Evolutionary conservation across 2,113 vertebrate genomes (phyloP), one percentile per base, ranked within the genome.

Genomic region (Brachionichthys hirsutus): DNA sequence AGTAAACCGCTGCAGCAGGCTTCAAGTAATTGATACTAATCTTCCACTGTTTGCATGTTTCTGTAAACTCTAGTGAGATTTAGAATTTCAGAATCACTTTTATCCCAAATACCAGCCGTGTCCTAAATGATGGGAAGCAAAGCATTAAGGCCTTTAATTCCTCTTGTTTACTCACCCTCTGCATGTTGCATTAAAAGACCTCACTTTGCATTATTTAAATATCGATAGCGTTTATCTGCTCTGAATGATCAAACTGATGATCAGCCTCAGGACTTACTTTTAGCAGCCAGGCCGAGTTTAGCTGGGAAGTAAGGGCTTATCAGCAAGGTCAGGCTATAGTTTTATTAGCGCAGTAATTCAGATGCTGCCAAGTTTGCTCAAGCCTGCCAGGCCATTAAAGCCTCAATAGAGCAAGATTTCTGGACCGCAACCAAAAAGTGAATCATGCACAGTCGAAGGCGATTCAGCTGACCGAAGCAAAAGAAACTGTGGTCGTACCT

Each of bases 321-420:
- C 67, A 54, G 61, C 50, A 65, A 70, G 55, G 60, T 78, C 63
- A 60, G 10, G 44, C 62, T 67, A 72, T 77, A 72, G 4, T 16
- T 85, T 77, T 73, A 62, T 55, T 72, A 77, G 64, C 52, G 2
- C 54, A 51, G 43, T 53, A 38, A 68, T 55, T 85, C 35, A 42
- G 50, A 54, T 51, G 9, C 18, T 0, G 70, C 73, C 72, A 79
- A 67, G 70, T 62, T 46, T 68, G 38, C 35, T 67, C 67, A 4
- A 1, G 19, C 54, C 49, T 70, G 71, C 63, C 79, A 77, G 68
- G 43, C 77, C 70, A 71, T 69, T 77, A 75, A 82, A 81, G 67
- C 30, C 42, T 75, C 50, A 12, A n/a, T 30, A 48, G 14, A 67
- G 18, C 54, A 34, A 73, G 60, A 38, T 46, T 70, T 59, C 44